phyloP scores from a whole-genome alignment of 2,888 invertebrate species.

The Agrotis segetum region DNA sequence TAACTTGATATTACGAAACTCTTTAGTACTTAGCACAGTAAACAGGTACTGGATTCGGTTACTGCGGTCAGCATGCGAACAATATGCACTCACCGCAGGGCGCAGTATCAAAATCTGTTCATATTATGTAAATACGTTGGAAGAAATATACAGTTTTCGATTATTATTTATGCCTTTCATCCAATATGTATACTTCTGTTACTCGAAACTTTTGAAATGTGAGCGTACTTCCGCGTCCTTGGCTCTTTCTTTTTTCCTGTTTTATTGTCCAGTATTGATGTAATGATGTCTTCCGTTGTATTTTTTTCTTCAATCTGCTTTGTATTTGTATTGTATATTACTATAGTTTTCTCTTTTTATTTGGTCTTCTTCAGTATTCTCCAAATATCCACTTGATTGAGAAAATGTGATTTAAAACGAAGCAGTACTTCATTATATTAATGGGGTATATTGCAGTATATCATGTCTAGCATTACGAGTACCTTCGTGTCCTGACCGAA shows the following conservation, averaged over 20 bases:
- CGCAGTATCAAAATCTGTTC: slow-evolving; percentile 46
- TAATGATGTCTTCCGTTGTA: background rate
- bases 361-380: background rate
- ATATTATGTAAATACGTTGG: slow-evolving; percentile 36
- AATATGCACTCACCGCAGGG: slow-evolving; percentile 61
- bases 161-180: slow-evolving; percentile 20
- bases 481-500: slow-evolving; percentile 62
- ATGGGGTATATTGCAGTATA: slow-evolving; percentile 3
- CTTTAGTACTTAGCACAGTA: slow-evolving; percentile 39
- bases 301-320: background rate
- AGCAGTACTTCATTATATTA: background rate
- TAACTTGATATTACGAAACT: slow-evolving; percentile 54
- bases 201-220: slow-evolving; percentile 22
- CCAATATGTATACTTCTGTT: slow-evolving; percentile 12
- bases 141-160: slow-evolving; percentile 21
- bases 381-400: background rate
- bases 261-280: slow-evolving; percentile 2
- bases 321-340: background rate
- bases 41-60: slow-evolving; percentile 61
- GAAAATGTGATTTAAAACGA: background rate
- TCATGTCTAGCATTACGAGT: slow-evolving; percentile 32
- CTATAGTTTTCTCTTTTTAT: background rate
- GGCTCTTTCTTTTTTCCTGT: slow-evolving; percentile 5
- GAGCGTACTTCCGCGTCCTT: slow-evolving; percentile 4
- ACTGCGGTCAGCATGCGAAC: slow-evolving; percentile 65